Percentiles rank a stretch among this genome's conserved stretches.
Evolutionary conservation across 2,888 invertebrate species (phyloP).

Genomic region (Clusia tigrina): DNA sequence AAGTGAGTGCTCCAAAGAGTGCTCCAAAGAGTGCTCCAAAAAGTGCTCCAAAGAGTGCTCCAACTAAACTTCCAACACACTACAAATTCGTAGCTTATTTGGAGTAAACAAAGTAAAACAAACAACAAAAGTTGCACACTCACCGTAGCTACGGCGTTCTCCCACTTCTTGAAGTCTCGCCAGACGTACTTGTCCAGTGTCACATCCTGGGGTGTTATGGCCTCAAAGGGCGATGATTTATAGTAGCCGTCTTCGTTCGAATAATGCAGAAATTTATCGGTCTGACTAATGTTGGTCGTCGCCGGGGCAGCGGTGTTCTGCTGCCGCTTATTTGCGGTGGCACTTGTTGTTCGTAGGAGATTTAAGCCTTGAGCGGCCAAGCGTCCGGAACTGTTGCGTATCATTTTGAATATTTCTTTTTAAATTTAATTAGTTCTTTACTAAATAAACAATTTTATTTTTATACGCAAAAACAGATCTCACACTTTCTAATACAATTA

Average conservation of each 20-base stretch:
- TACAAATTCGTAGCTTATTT: too few relatives aligned
- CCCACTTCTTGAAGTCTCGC: constrained; percentile 71
- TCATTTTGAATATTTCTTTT: constrained; percentile 35
- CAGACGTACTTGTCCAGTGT: constrained; percentile 72
- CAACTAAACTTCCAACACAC: too few relatives aligned
- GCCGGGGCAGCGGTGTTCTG: constrained; percentile 51
- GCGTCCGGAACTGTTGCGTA: constrained; percentile 42
- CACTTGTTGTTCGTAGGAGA: constrained; percentile 20
- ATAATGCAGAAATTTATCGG: constrained; percentile 54
- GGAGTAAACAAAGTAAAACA: too few relatives aligned
- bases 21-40: too few relatives aligned
- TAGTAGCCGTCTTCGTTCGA: constrained; percentile 56
- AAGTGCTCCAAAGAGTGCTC: too few relatives aligned
- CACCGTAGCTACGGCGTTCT: constrained; percentile 71
- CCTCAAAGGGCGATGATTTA: constrained; percentile 66
- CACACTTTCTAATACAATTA: constrained; percentile 11
- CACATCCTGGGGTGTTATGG: constrained; percentile 65
- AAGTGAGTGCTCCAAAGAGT: too few relatives aligned
- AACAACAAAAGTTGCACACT: too few relatives aligned
- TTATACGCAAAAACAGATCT: constrained; percentile 20
- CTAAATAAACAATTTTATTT: constrained; percentile 5
- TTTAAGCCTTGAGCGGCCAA: constrained; percentile 37
- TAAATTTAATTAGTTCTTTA: constrained; percentile 1
- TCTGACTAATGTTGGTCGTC: constrained; percentile 44
- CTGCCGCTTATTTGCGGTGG: constrained; percentile 34